Conservation (phyloP, 1,140 invertebrate species). For the Polypedilum pembai region DNA sequence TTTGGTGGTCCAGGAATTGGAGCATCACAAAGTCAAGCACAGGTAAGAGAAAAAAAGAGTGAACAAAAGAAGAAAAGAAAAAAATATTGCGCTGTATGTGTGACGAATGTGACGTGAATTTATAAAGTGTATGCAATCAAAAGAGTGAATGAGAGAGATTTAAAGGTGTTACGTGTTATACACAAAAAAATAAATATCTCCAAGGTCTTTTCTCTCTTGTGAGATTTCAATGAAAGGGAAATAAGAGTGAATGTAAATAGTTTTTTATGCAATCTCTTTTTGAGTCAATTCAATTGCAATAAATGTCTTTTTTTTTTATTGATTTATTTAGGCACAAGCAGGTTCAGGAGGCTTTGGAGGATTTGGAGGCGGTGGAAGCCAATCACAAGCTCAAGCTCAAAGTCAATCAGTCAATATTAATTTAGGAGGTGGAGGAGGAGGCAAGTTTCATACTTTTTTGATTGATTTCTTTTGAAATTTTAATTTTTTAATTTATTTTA, state of each 20-base stretch:
- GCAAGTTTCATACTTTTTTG: too few species aligned
- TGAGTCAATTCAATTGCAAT: not conserved
- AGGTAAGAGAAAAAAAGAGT: not conserved
- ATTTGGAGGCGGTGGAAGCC: not conserved
- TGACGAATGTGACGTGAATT: constrained; percentile 17
- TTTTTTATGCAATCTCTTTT: not conserved
- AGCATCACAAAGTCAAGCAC: constrained; percentile 9
- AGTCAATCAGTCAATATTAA: constrained; percentile 7
- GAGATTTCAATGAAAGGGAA: not conserved
- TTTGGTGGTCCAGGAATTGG: not conserved
- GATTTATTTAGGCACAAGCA: not conserved
- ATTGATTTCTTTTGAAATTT: too few species aligned
- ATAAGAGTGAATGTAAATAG: not conserved
- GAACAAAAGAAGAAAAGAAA: not conserved
- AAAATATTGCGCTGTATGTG: not conserved
- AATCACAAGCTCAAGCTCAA: constrained; percentile 8
- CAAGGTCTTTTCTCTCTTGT: not conserved
- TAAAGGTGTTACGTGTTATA: not conserved
- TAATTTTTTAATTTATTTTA: too few species aligned
- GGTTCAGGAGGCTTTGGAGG: not conserved
- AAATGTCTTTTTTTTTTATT: not conserved
- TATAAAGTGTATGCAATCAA: not conserved
- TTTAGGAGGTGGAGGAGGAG: not conserved
- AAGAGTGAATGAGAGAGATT: not conserved
- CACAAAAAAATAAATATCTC: not conserved